Evolutionary conservation across 2,888 invertebrate genomes (phyloP), one percentile per base, ranked within the genome.

Genomic region (Rhingia rostrata): DNA sequence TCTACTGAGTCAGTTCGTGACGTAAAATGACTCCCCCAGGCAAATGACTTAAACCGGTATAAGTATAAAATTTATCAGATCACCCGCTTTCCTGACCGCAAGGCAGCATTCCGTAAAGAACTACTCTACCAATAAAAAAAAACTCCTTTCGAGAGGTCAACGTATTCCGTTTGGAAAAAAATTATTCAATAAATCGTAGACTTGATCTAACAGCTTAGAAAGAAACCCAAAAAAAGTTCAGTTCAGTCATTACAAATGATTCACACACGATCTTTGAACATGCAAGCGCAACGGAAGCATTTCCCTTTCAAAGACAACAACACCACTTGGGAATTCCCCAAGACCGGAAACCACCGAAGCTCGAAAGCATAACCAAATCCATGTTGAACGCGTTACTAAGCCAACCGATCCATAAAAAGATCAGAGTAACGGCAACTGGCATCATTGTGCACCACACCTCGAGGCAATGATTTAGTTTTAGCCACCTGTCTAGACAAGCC

Each of bases 231-330:
- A 22, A 22, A 22, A 22, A 22, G 22, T 2, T n/a, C n/a, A n/a
- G n/a, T n/a, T n/a, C n/a, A n/a, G n/a, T n/a, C n/a, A 49, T 63
- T 30, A 49, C 49, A 7, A 22, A 6, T 63, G 63, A 51, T 30
- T 63, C 63, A 63, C 6, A 22, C 22, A 22, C 22, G 22, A 22
- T 22, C 22, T 22, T 10, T 9, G 5, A 4, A 9, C n/a, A 61
- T 3, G 33, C 22, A 41, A 12, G n/a, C 6, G 9, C 54, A 37
- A 37, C 14, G 14, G 10, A 6, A 37, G 14, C 12, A 7, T 4
- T n/a, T 3, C 7, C n/a, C 6, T 9, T 33, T 9, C 9, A 47
- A 30, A n/a, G n/a, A 2, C 14, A n/a, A 37, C n/a, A 30, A 49
- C 22, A 22, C 1, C 22, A 37, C 14, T 12, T 49, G 49, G 63